Evolutionary conservation across 2,797 vertebrate genomes (phyloP).

Genomic region (Gymnodraco acuticeps): DNA sequence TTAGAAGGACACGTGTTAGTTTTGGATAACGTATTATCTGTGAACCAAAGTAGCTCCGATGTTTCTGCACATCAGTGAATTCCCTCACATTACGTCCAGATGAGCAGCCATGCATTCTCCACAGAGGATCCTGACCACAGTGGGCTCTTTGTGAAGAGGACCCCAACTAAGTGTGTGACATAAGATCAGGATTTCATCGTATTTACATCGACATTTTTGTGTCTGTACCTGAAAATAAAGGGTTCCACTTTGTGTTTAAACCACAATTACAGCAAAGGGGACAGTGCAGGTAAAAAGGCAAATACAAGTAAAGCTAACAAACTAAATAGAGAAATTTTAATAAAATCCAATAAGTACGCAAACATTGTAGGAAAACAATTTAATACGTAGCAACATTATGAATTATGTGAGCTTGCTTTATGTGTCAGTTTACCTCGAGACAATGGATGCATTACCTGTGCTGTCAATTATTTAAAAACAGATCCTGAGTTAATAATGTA

Average conservation of each 20-base stretch:
- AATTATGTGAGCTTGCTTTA: not conserved
- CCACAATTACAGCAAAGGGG: too few species aligned
- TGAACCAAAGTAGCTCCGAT: slow-evolving; percentile 21
- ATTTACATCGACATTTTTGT: too few species aligned
- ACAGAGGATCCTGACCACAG: slow-evolving; percentile 36
- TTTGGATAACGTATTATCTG: slow-evolving; percentile 11
- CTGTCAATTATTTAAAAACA: not conserved
- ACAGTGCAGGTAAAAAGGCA: too few species aligned
- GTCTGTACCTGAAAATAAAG: not conserved
- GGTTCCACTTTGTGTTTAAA: too few species aligned
- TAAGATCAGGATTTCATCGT: slow-evolving; percentile 7
- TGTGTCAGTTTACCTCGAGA: not conserved
- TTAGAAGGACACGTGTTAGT: not conserved
- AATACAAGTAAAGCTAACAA: too few species aligned
- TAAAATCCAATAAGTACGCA: too few species aligned
- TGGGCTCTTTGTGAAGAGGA: slow-evolving; percentile 56
- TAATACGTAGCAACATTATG: too few species aligned
- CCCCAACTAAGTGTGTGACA: slow-evolving; percentile 14
- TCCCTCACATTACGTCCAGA: slow-evolving; percentile 55
- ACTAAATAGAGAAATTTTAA: too few species aligned
- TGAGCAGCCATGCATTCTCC: slow-evolving; percentile 60
- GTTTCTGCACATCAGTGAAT: slow-evolving; percentile 34
- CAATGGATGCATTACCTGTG: slow-evolving; percentile 11
- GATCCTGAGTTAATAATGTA: not conserved
- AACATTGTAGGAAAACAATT: too few species aligned